These are phyloP conservation scores for Lonchura striata DNA, from an alignment of 2,113 vertebrate species.

Conservation along the genomic window DNA sequence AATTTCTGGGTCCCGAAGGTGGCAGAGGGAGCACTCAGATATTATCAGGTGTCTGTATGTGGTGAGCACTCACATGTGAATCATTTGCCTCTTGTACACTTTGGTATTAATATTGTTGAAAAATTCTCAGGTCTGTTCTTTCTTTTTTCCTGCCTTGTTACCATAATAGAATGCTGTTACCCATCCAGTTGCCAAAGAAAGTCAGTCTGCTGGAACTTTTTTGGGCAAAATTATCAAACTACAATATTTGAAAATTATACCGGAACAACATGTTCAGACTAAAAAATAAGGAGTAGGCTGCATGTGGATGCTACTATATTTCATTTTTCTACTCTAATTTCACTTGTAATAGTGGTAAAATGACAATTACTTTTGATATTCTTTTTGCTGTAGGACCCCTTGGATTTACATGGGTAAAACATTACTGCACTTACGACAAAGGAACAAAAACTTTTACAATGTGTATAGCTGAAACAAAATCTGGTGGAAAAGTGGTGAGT, in stretches of 20 bases:
- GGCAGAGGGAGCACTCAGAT: accelerated
- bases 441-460: constrained; percentile 92
- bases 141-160: not conserved
- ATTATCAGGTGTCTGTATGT: not conserved
- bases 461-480: constrained; percentile 90
- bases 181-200: not conserved
- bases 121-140: not conserved
- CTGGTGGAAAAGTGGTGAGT: constrained; percentile 90
- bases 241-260: not conserved
- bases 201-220: not conserved
- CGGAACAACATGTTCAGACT: not conserved
- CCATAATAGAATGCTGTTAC: not conserved
- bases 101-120: not conserved
- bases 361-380: not conserved
- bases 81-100: not conserved
- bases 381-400: constrained; percentile 83
- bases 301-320: not conserved
- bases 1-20: accelerated
- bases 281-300: not conserved
- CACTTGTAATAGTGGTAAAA: not conserved
- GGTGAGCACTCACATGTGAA: not conserved
- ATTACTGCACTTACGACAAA: constrained; percentile 97
- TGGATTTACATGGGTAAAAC: constrained; percentile 93
- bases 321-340: not conserved
- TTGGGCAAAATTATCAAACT: not conserved